phyloP scores from a whole-genome alignment of 64 coral and sea anemone species.

The Montipora sp. region DNA sequence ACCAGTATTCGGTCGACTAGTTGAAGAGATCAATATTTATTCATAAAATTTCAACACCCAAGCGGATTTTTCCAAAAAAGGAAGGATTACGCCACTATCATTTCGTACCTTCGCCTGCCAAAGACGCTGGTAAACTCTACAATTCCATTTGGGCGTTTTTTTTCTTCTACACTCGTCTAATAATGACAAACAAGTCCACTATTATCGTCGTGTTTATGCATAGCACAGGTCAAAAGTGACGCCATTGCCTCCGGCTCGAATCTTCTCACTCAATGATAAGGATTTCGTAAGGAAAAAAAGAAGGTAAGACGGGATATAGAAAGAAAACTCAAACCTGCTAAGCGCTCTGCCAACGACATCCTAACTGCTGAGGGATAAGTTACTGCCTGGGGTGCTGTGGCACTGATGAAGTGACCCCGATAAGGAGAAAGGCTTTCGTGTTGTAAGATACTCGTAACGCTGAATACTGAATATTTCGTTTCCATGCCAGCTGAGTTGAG shows the following conservation, averaged over 20 bases:
- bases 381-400: neutral
- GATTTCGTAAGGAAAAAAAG: neutral
- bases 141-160: constrained; percentile 5
- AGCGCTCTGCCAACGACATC: constrained; percentile 40
- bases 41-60: neutral
- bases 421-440: constrained; percentile 17
- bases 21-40: neutral
- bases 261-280: neutral
- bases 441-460: constrained; percentile 5
- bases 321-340: constrained; percentile 21
- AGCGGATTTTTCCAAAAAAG: neutral
- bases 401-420: constrained; percentile 26
- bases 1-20: too few species aligned
- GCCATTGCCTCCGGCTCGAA: neutral
- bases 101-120: neutral
- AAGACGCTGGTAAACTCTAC: constrained; percentile 7
- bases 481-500: constrained; percentile 38
- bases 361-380: neutral
- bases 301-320: neutral
- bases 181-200: constrained; percentile 26
- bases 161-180: neutral
- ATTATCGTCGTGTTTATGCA: constrained; percentile 33
- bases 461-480: constrained; percentile 49
- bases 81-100: constrained; percentile 28
- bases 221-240: constrained; percentile 52